These are phyloP conservation scores for Drosophila subquinaria DNA, from an alignment of 2,888 invertebrate species.

Conservation along the genomic window DNA sequence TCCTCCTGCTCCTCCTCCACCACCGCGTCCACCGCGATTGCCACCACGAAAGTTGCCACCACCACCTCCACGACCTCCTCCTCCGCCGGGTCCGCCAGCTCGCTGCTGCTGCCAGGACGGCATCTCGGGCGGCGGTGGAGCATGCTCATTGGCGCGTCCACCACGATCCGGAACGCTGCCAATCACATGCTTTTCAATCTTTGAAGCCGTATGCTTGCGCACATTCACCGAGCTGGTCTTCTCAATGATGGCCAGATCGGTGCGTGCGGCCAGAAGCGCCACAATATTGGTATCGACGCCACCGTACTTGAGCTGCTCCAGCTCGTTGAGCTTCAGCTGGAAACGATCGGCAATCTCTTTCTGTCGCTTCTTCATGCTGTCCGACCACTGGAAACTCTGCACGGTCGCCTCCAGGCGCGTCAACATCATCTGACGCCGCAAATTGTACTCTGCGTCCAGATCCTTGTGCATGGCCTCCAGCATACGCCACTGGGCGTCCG, in stretches of 20 bases:
- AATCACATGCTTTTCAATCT: slow-evolving; percentile 95
- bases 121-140: slow-evolving; percentile 98
- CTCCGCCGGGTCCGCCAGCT: slow-evolving; percentile 85
- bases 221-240: slow-evolving; percentile 96
- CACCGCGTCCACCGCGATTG: slow-evolving; percentile 72
- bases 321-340: slow-evolving; percentile 85
- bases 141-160: slow-evolving; percentile 95
- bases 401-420: slow-evolving; percentile 97
- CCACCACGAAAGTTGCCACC: slow-evolving; percentile 79
- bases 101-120: slow-evolving; percentile 95
- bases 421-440: slow-evolving; percentile 94
- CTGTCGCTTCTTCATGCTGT: slow-evolving; percentile 90
- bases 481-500: slow-evolving; percentile 93
- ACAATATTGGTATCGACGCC: slow-evolving; percentile 88
- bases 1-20: slow-evolving; percentile 63
- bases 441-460: slow-evolving; percentile 92
- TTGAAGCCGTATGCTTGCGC: slow-evolving; percentile 92
- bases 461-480: slow-evolving; percentile 90
- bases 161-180: slow-evolving; percentile 97
- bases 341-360: slow-evolving; percentile 89
- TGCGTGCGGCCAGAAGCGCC: slow-evolving; percentile 93
- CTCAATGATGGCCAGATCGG: slow-evolving; percentile 93
- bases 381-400: slow-evolving; percentile 98
- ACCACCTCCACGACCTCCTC: slow-evolving; percentile 74
- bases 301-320: slow-evolving; percentile 82